Evolutionary conservation across 2,888 invertebrate genomes (phyloP), one percentile per base, ranked within the genome.

Genomic region (Apodemia zela): DNA sequence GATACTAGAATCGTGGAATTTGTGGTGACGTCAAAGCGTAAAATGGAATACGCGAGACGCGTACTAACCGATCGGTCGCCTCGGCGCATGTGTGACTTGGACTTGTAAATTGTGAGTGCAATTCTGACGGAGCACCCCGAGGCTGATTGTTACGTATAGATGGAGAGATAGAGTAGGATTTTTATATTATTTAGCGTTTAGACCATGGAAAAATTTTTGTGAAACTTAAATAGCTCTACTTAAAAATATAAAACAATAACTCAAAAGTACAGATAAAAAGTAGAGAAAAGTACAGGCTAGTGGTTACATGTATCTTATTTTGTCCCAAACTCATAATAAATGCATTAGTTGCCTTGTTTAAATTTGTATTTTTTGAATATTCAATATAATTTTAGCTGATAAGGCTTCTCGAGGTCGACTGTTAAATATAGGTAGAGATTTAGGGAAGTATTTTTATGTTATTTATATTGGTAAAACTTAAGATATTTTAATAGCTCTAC

Each of bases 1-100:
- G 72, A 80, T 82, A 83, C 80, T 85, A 79, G 79, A 83, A 80
- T 82, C 78, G 74, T 69, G 75, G 76, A 75, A 74, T 73, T 75
- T 72, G 69, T 73, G 59, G 70, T 78, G 82, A 82, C 80, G 82
- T 80, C 79, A 78, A 72, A 68, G 64, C 70, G 69, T 66, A 66
- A 66, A 65, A 51, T 66, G 51, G 71, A 69, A 67, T 66, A 71
- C 71, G 66, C 63, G 59, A 64, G 61, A 77, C 75, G 72, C 80
- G 76, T 74, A 72, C 69, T 71, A 70, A 69, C 74, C 77, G 75
- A 75, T 65, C 76, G 72, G 74, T 77, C 77, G 78, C 73, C 75
- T 77, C 75, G 67, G 83, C 87, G 86, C 85, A 85, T 87, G 84
- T 86, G 84, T 73, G 63, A 65, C 65, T 66, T 58, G 60, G 62